Evolutionary conservation across 2,113 vertebrate genomes (phyloP), one percentile per base, ranked within the genome.

Genomic region (Crocuta crocuta): DNA sequence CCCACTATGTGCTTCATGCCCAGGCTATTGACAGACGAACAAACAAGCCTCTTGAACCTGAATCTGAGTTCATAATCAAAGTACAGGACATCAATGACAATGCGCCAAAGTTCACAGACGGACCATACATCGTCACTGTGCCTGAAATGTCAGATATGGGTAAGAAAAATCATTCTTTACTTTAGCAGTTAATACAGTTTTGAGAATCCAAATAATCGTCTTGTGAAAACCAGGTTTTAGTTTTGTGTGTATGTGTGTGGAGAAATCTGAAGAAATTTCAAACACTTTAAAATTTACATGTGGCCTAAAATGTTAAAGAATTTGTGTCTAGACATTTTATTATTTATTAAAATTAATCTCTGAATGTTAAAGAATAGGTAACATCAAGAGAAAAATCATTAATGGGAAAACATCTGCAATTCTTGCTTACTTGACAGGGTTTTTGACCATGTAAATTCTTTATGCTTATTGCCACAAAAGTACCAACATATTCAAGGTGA

Each of bases 71-170:
- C 97, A 99, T 99, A 98, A 99, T 99, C 99, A 99, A 99, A 99
- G 99, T 99, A 5, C 99, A 99, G 97, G 99, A 99, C 96, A 99
- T 99, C 99, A 99, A 99, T 2, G 99, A 99, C 98, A 99, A 99
- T 19, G 99, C 99, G 16, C 99, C 99, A 19, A 99, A 99, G 98
- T 99, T 99, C 98, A 99, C 99, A 73, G 99, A 99, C 43, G 99
- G 99, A 91, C 99, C 99, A 0, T 99, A 99, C 94, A 99, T 99
- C 17, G 99, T 99, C 48, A 99, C 99, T 48, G 99, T 99, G 96
- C 99, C 99, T 45, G 99, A 99, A 99, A 99, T 99, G 99, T 99
- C 99, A 89, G 99, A 99, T 98, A 99, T 99, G 98, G 99, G 99
- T 99, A 99, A 99, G 99, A 48, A 97, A 90, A 97, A 24, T 2